Evolutionary conservation across 35 echinoderm and acorn worm genomes (phyloP).

Genomic region (Ptychodera flava): DNA sequence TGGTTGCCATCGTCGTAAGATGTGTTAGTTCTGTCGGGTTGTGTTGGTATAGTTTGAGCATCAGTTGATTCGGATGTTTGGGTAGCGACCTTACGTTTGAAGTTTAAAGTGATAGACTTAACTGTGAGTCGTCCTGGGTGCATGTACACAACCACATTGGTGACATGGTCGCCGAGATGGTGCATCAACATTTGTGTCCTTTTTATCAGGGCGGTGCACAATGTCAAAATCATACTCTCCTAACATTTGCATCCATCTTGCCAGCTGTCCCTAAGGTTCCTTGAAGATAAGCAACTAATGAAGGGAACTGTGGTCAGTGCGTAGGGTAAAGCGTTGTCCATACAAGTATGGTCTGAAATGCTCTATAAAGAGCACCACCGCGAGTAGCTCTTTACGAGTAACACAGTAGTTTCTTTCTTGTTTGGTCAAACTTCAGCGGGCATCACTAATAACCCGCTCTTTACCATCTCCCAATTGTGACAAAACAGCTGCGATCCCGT

Average conservation of each 20-base stretch:
- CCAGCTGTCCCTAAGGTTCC: conserved; percentile 24
- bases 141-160: too few relatives aligned
- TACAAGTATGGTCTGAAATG: too few relatives aligned
- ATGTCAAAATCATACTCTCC: conserved; percentile 29
- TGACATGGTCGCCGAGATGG: too few relatives aligned
- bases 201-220: conserved; percentile 15
- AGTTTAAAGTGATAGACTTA: too few relatives aligned
- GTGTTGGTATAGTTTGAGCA: too few relatives aligned
- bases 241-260: conserved; percentile 37
- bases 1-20: too few relatives aligned
- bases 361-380: conserved; percentile 18
- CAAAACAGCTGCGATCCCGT: conserved; percentile 36
- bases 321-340: conserved; percentile 18
- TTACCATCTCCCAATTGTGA: conserved; percentile 44
- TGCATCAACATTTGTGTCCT: conserved; percentile 46
- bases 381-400: conserved; percentile 26
- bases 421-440: conserved; percentile 17
- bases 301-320: conserved; percentile 36
- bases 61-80: too few relatives aligned
- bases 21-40: too few relatives aligned
- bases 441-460: conserved; percentile 43
- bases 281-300: conserved; percentile 30
- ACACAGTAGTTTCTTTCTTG: conserved; percentile 11
- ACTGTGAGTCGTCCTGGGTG: too few relatives aligned
- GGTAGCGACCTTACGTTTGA: too few relatives aligned